Evolutionary conservation across 2,113 vertebrate genomes (phyloP).

Genomic region (Colossoma macropomum): DNA sequence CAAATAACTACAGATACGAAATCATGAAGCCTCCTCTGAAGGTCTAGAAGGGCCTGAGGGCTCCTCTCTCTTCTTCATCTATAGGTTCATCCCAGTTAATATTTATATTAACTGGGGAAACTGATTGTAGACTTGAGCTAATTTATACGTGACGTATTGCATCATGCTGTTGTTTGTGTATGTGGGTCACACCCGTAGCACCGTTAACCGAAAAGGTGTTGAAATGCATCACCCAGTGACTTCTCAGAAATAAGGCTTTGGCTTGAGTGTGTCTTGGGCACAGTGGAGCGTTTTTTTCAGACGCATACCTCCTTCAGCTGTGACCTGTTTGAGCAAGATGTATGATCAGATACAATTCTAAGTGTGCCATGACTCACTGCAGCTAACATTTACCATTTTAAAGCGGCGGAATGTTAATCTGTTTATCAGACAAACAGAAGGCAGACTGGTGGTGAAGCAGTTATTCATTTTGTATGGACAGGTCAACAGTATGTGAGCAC

Average conservation of each 20-base stretch:
- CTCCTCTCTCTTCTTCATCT: too few relatives aligned
- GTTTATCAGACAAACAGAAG: background rate
- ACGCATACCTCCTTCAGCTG: background rate
- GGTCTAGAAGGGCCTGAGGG: too few relatives aligned
- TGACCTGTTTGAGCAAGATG: slow-evolving; percentile 20
- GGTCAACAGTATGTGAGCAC: background rate
- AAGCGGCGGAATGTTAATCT: background rate
- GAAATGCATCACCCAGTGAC: background rate
- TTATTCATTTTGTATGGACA: background rate
- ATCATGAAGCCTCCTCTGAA: too few relatives aligned
- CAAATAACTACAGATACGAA: too few relatives aligned
- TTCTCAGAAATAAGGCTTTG: background rate
- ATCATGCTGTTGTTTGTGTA: slow-evolving; percentile 35
- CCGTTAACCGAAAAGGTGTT: background rate
- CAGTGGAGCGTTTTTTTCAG: background rate
- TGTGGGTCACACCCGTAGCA: background rate
- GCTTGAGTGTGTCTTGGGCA: background rate
- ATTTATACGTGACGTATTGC: background rate
- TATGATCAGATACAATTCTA: slow-evolving; percentile 2
- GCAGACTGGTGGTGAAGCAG: background rate
- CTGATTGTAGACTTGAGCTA: background rate
- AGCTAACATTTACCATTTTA: background rate
- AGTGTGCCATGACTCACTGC: background rate
- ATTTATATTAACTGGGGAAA: background rate
- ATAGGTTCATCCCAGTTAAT: too few relatives aligned